Evolutionary conservation across 2,113 vertebrate species (phyloP), one percentile per base, ranked within the genome.

Genomic region (Lota lota): DNA sequence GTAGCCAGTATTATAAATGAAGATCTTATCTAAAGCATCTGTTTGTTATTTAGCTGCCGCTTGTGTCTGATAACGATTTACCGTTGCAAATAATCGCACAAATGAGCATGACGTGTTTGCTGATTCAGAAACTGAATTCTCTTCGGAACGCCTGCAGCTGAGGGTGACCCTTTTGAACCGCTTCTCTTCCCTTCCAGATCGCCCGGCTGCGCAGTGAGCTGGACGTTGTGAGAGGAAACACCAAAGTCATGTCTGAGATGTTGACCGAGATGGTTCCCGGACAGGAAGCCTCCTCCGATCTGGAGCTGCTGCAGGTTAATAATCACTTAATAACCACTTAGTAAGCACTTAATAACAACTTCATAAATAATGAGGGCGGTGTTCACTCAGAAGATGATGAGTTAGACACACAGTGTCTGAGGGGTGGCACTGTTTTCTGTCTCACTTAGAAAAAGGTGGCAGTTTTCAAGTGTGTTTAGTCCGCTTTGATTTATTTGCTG

Each of bases 221-320:
- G 82, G 97, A 98, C 22, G 79, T 99, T 1, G 97, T 99, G 64
- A 95, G 96, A 73, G 96, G 97, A 66, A 99, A 99, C 79, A 93
- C 95, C 7, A 98, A 99, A 88, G 97, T 99, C 75, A 98, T 99
- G 97, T 99, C 97, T 3, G 96, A 99, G 91, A 98, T 99, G 97
- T 88, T 99, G 51, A 99, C 96, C 0, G 97, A 99, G 90, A 95
- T 98, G 94, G 93, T 97, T 22, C 97, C 97, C 0, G 94, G 97
- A 16, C 95, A 99, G 84, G 97, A 99, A 70, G 94, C 96, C 6
- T 87, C 92, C 0, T 97, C 97, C 2, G 97, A 99, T 68, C 91
- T 98, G 0, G 97, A 99, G 51, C 87, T 99, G 18, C 93, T 99
- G 0, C 96, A 98, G 94, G 97, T 97, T 61, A 86, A 69, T 33